These are phyloP conservation scores for Gorsachius magnificus DNA, from an alignment of 2,797 vertebrate genomes.

Conservation along the genomic window DNA sequence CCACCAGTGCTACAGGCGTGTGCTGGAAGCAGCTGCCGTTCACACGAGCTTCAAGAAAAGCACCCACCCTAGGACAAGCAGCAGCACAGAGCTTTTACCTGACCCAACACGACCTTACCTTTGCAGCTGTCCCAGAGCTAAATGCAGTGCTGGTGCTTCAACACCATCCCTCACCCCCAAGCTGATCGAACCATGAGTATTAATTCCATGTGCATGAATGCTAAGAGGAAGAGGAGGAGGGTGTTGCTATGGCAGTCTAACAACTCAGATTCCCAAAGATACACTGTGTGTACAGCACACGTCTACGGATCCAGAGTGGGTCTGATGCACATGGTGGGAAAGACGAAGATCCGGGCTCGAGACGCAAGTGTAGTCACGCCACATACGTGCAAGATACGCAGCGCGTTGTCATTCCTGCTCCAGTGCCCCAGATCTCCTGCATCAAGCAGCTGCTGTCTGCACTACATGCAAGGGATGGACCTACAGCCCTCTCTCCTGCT, in stretches of 20 bases:
- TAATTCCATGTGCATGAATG: background rate
- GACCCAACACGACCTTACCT: background rate
- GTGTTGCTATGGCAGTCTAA: background rate
- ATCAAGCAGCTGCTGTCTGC: background rate
- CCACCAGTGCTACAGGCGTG: background rate
- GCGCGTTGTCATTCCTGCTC: background rate
- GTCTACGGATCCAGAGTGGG: background rate
- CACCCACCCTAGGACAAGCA: background rate
- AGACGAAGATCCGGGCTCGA: background rate
- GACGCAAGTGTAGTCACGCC: background rate
- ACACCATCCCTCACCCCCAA: background rate
- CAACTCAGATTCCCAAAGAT: background rate
- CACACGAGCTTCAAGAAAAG: background rate
- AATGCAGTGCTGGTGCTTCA: background rate
- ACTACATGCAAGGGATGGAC: background rate
- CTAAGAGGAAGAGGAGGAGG: constrained; percentile 5
- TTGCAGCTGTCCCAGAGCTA: background rate
- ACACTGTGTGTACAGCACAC: background rate
- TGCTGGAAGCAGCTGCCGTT: background rate
- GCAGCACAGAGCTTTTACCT: background rate
- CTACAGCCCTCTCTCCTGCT: background rate
- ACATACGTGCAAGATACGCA: background rate
- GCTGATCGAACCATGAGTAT: background rate
- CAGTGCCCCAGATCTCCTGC: background rate
- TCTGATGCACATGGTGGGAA: background rate